Evolutionary conservation across 1,140 invertebrate species (phyloP), one percentile per base, ranked within the genome.

Genomic region (Drosophila lacteicornis): DNA sequence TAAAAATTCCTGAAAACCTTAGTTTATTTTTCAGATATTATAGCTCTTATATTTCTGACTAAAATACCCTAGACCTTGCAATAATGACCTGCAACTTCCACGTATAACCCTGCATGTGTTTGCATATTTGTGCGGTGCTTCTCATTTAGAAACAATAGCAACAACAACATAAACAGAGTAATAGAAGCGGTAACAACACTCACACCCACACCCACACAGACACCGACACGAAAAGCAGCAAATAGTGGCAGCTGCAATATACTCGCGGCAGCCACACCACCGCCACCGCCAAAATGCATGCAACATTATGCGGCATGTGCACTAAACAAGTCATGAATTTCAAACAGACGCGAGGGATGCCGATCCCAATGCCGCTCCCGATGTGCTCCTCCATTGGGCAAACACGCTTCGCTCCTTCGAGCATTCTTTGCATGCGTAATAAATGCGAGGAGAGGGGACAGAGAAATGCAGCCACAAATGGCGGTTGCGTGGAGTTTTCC

Each of bases 291-390:
- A 57, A 85, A 88, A 80, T 90, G 82, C 68, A 90, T 90, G 85
- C 85, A 79, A 90, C 81, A 90, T 90, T 90, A 90, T 90, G 86
- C 85, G 79, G 86, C 85, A 90, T 90, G 85, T 90, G 85, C 83
- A 66, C 85, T 82, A 90, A 90, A 85, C 85, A 90, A 80, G 85
- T 90, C 85, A 90, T 90, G 85, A 90, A 90, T 90, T 90, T 85
- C 82, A 90, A 90, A 75, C 85, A 90, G 85, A 75, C 73, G 63
- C 63, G 49, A 17, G 67, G 45, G 49, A 68, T 68, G 40, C 62
- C 47, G 49, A 19, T 46, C 15, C 11, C 60, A 4, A 36, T 36
- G 22, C 1, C 43, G 9, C 42, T 30, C 15, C 22, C 9, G 25
- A 38, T 22, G 36, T 7, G n/a, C 30, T 47, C 27, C 43, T 25